Evolutionary conservation across 2,888 invertebrate species (phyloP).

Genomic region (Folsomia candida): DNA sequence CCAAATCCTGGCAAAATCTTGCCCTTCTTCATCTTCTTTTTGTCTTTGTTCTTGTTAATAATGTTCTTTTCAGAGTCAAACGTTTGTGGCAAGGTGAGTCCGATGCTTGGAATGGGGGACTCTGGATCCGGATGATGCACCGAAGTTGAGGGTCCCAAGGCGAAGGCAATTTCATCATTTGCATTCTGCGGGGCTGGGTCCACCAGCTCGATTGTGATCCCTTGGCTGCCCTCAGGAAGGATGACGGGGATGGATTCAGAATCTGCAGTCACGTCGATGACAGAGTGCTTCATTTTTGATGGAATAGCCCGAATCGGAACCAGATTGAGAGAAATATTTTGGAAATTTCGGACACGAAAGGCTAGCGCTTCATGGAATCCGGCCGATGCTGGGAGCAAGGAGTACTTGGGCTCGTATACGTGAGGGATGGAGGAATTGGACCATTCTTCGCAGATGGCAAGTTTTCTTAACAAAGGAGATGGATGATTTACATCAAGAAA

Average conservation of each 20-base stretch:
- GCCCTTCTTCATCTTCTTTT: neutral
- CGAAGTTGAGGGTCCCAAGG: neutral
- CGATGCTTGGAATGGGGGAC: neutral
- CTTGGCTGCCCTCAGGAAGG: neutral
- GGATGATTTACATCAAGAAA: neutral
- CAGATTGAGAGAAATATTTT: slow-evolving; percentile 15
- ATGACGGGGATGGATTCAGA: slow-evolving; percentile 27
- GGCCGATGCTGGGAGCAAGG: slow-evolving; percentile 30
- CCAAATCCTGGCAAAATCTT: neutral
- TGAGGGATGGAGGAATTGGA: neutral
- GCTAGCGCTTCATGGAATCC: slow-evolving; percentile 32
- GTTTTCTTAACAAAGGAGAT: slow-evolving; percentile 12
- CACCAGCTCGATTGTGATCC: too few species aligned
- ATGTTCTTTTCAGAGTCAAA: neutral
- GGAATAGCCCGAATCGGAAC: slow-evolving; percentile 7
- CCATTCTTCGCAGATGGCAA: neutral
- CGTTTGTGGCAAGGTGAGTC: neutral
- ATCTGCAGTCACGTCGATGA: slow-evolving; percentile 30
- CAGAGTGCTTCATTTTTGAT: neutral
- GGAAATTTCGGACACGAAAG: slow-evolving; percentile 27
- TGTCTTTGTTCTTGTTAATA: neutral
- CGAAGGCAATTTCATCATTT: neutral
- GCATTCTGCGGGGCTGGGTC: neutral
- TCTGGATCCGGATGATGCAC: neutral
- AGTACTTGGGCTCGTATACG: neutral